Evolutionary conservation across 1,140 invertebrate species (phyloP).

Genomic region (Bombus pascuorum): DNA sequence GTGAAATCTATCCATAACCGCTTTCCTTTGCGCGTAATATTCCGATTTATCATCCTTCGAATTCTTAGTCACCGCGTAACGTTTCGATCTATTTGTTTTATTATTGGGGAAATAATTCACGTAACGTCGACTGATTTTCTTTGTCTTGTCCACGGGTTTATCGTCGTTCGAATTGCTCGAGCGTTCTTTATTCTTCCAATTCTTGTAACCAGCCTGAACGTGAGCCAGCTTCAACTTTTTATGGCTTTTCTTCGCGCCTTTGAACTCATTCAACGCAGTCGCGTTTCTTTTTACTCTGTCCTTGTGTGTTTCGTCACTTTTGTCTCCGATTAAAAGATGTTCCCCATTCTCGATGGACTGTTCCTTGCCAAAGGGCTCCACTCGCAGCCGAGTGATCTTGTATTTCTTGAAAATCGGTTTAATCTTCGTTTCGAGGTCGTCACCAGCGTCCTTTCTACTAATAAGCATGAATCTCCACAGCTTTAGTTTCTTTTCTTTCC

Average conservation of each 20-base stretch:
- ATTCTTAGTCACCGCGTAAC: neutral
- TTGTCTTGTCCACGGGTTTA: neutral
- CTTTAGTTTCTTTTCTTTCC: neutral
- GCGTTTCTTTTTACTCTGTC: neutral
- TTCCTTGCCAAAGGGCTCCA: too few species aligned
- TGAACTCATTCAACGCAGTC: neutral
- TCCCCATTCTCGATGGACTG: neutral
- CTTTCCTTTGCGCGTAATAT: conserved; percentile 65
- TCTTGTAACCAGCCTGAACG: neutral
- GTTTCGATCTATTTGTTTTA: too few species aligned
- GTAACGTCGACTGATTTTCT: neutral
- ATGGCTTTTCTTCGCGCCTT: neutral
- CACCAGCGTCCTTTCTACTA: neutral
- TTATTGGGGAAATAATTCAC: neutral
- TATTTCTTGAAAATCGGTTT: neutral
- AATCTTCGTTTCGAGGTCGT: neutral
- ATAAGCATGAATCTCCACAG: too few species aligned
- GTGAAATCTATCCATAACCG: conserved; percentile 68
- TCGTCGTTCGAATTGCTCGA: neutral
- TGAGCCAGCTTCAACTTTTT: neutral
- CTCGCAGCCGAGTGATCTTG: neutral
- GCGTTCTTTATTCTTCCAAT: neutral
- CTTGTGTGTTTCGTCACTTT: neutral
- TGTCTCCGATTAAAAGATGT: neutral
- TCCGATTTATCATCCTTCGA: conserved; percentile 6